Evolutionary conservation across 1,140 invertebrate genomes (phyloP), one percentile per base, ranked within the genome.

Genomic region (Charaxes varanes): DNA sequence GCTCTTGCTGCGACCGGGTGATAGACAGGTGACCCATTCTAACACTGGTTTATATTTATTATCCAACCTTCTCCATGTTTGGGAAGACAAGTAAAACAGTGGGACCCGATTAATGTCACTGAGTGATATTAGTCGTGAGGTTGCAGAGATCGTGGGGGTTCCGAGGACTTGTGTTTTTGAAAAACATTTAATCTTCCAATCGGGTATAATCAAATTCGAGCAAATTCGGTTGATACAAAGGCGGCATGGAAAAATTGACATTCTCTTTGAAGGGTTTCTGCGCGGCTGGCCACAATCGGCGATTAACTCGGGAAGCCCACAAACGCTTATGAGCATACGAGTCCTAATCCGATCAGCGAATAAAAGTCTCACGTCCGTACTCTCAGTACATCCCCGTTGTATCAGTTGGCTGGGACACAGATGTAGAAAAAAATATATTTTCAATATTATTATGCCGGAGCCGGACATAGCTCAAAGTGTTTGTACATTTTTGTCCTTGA

Each of bases 341-440:
- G 27, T 35, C 41, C 41, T 43, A 43, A 43, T 43, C 41, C 31
- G 41, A 43, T 43, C 31, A 35, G 32, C 41, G 41, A 22, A 43
- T 43, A 43, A 43, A 43, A 43, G 41, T 43, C 34, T 36, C 32
- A 33, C 41, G 31, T 35, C 23, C 41, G 22, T 35, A 43, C 41
- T n/a, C n/a, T 43, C 32, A 27, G 41, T 43, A 35, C 23, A 38
- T 24, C 36, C 13, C 36, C 2, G 24, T 18, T 30, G 36, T 38
- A 30, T 6, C 26, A 7, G 16, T 12, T 28, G 27, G 7, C 27
- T n/a, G 13, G 13, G 0, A 2, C 27, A n/a, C 13, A 15, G 27
- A 28, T 28, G 12, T 28, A n/a, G 12, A 28, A 14, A 0, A 12
- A 26, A 12, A n/a, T n/a, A n/a, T n/a, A n/a, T n/a, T n/a, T n/a